Evolutionary conservation across 2,888 invertebrate species (phyloP), one percentile per base, ranked within the genome.

Genomic region (Drosophila melanosoma): DNA sequence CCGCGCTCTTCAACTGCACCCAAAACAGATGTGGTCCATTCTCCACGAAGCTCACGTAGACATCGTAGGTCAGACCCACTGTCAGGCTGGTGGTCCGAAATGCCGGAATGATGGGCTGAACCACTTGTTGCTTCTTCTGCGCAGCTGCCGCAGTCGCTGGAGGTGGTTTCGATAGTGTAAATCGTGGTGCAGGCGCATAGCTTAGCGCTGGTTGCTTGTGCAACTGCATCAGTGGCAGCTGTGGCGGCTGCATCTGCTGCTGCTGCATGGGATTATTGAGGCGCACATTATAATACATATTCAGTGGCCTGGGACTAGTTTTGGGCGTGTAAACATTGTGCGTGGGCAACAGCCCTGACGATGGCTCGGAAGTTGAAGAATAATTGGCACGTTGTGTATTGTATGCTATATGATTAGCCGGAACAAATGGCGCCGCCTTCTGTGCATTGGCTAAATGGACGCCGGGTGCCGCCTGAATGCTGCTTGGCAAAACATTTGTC

Each of bases 11-110:
- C 33, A 97, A 91, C 86, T 97, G 97, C 8, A 97, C 95, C 35
- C 96, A 96, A 93, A 97, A 97, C 64, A 96, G 93, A 74, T 95
- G 95, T 7, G 97, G 97, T 0, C 97, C 97, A 88, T 97, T 97
- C 83, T 96, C 96, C 23, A 97, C 96, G 91, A 94, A 96, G 26
- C 97, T 96, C 2, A 97, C 95, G 90, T 94, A 95, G 0, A 96
- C 96, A 81, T 95, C 94, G 83, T 97, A 95, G 74, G 94, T 94
- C 0, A 94, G 94, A 59, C 94, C 94, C 3, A 94, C 92, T 32
- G 94, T 94, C 36, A 95, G 82, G 20, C 94, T 92, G 74, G 93
- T 91, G 7, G 91, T 91, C 70, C 91, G 92, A 61, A 93, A 93
- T 11, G 93, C 91, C 26, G 92, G 90, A 59, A 91, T 77, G 5